Evolutionary conservation across 2,888 invertebrate genomes (phyloP).

Genomic region (Amiota communis): DNA sequence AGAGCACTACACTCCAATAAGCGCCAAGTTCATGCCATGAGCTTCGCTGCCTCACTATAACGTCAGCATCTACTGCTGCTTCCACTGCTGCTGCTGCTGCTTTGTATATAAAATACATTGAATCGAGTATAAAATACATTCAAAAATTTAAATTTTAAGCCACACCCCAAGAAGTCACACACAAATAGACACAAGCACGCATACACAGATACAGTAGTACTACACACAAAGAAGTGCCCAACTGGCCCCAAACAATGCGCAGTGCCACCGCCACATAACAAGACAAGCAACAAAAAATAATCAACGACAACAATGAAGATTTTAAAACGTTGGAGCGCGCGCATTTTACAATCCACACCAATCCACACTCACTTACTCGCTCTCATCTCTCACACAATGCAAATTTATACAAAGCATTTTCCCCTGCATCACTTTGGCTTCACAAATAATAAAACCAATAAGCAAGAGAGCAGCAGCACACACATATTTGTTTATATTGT

Average conservation of each 20-base stretch:
- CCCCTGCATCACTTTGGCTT: not conserved
- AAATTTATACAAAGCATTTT: slow-evolving; percentile 20
- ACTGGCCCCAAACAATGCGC: slow-evolving; percentile 23
- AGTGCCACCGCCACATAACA: slow-evolving; percentile 40
- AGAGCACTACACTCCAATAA: not conserved
- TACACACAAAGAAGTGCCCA: slow-evolving; percentile 49
- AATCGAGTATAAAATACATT: slow-evolving; percentile 51
- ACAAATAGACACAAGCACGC: slow-evolving; percentile 44
- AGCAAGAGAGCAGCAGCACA: too few species aligned
- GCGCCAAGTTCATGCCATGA: not conserved
- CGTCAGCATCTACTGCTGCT: not conserved
- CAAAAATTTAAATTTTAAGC: slow-evolving; percentile 73
- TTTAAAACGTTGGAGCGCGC: slow-evolving; percentile 64
- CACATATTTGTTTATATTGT: too few species aligned
- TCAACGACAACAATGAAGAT: slow-evolving; percentile 41
- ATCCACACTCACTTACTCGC: not conserved
- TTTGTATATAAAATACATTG: slow-evolving; percentile 27
- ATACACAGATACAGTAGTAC: slow-evolving; percentile 19
- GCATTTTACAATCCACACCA: slow-evolving; percentile 49
- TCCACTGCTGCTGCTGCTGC: not conserved
- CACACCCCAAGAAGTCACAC: slow-evolving; percentile 68
- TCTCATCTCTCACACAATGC: slow-evolving; percentile 33
- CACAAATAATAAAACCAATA: too few species aligned
- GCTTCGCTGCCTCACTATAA: not conserved
- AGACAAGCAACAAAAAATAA: slow-evolving; percentile 39